Percentiles rank a stretch among this genome's conserved stretches.
phyloP scores from a whole-genome alignment of 2,888 invertebrate species.

The Drosophila infuscata region DNA sequence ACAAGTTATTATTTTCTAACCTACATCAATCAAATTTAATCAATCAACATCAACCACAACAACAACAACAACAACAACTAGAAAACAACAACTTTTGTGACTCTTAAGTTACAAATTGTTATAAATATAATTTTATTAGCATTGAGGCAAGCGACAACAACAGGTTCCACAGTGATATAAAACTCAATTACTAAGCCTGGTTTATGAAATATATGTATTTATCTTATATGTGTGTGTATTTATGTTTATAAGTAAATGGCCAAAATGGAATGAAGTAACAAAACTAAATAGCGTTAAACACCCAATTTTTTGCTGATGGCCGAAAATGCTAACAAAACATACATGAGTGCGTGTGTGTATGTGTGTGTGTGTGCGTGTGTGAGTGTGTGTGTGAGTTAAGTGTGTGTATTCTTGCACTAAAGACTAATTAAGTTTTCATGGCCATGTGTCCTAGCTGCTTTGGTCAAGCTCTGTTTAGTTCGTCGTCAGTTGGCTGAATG shows the following conservation, averaged over 20 bases:
- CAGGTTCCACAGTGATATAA: conserved; percentile 32
- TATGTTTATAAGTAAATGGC: conserved; percentile 15
- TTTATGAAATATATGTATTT: background rate
- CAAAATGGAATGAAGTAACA: conserved; percentile 50
- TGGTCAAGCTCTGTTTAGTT: conserved; percentile 42
- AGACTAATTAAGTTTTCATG: conserved; percentile 80
- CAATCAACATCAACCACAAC: conserved; percentile 34
- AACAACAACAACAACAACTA: background rate
- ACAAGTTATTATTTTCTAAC: conserved; percentile 53
- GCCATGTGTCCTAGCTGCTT: conserved; percentile 49
- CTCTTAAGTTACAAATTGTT: conserved; percentile 43
- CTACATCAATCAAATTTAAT: conserved; percentile 72
- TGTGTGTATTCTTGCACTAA: conserved; percentile 70
- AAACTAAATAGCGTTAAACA: conserved; percentile 51
- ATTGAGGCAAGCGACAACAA: conserved; percentile 32
- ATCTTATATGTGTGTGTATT: background rate
- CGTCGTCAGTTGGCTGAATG: conserved; percentile 60
- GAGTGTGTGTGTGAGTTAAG: conserved; percentile 38
- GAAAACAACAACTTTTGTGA: conserved; percentile 1
- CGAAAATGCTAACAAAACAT: conserved; percentile 23
- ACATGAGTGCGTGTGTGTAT: conserved; percentile 8
- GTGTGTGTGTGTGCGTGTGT: conserved; percentile 18
- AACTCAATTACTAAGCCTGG: conserved; percentile 10
- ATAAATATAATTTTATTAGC: conserved; percentile 55
- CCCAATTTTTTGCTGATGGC: conserved; percentile 22